Percentiles rank a stretch among this genome's conserved stretches.
phyloP scores from a whole-genome alignment of 2,888 invertebrate species.

The Mellilla xanthometata region DNA sequence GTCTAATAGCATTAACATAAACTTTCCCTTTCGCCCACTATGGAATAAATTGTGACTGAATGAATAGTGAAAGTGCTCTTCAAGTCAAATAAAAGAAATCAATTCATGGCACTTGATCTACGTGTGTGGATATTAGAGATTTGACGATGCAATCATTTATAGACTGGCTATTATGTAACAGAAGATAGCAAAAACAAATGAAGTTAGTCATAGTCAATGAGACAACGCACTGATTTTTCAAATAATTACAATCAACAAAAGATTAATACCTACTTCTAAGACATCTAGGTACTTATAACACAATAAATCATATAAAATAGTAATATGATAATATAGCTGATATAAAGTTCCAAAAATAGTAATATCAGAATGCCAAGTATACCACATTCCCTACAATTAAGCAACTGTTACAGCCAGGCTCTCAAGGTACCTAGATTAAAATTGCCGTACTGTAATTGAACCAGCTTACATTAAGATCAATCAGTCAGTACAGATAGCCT shows the following conservation, averaged over 20 bases:
- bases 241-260: too few relatives aligned
- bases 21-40: slow-evolving; percentile 59
- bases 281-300: too few relatives aligned
- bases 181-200: too few relatives aligned
- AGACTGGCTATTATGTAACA: too few relatives aligned
- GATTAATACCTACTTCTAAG: too few relatives aligned
- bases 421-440: slow-evolving; percentile 1
- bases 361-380: too few relatives aligned
- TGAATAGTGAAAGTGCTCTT: slow-evolving; percentile 62
- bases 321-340: too few relatives aligned
- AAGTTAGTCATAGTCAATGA: too few relatives aligned
- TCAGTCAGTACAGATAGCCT: slow-evolving; percentile 43
- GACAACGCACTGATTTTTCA: too few relatives aligned
- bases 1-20: slow-evolving; percentile 45
- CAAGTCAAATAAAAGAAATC: slow-evolving; percentile 39
- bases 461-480: slow-evolving; percentile 34
- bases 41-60: slow-evolving; percentile 54
- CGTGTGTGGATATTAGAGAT: slow-evolving; percentile 4
- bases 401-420: not conserved
- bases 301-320: too few relatives aligned
- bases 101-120: slow-evolving; percentile 38
- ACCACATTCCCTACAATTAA: not conserved
- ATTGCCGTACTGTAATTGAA: slow-evolving; percentile 16
- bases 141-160: not conserved
- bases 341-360: too few relatives aligned